phyloP scores from a whole-genome alignment of 2,797 vertebrate species.

The Sebastolobus alascanus region DNA sequence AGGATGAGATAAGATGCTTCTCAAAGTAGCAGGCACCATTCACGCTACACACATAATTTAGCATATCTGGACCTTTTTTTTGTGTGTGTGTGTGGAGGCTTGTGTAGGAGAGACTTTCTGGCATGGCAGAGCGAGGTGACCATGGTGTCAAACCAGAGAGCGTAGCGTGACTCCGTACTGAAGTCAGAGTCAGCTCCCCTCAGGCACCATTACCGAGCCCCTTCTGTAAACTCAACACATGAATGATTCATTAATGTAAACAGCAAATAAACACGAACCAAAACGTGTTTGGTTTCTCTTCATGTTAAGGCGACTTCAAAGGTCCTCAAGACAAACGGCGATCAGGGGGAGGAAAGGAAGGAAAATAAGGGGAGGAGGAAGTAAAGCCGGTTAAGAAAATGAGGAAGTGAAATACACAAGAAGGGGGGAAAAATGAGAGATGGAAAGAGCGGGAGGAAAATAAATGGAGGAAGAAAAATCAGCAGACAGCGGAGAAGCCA shows the following conservation, averaged over 20 bases:
- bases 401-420: slow-evolving; percentile 7
- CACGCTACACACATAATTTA: slow-evolving; percentile 49
- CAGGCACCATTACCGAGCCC: slow-evolving; percentile 52
- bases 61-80: slow-evolving; percentile 21
- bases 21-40: too few relatives aligned
- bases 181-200: slow-evolving; percentile 55
- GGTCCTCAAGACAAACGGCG: slow-evolving; percentile 45
- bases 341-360: background rate
- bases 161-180: slow-evolving; percentile 46
- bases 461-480: slow-evolving; percentile 1
- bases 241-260: slow-evolving; percentile 73
- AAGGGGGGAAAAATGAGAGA: background rate
- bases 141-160: slow-evolving; percentile 45
- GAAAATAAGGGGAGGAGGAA: slow-evolving; percentile 11
- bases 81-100: slow-evolving; percentile 6
- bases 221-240: slow-evolving; percentile 55
- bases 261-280: slow-evolving; percentile 55
- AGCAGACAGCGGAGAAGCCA: slow-evolving; percentile 14
- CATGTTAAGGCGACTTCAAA: slow-evolving; percentile 59
- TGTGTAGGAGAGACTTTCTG: slow-evolving; percentile 36
- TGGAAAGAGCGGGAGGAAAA: background rate
- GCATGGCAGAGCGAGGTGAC: slow-evolving; percentile 37
- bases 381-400: slow-evolving; percentile 30
- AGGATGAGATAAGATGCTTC: too few relatives aligned
- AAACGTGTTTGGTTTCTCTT: slow-evolving; percentile 50